Base-by-base conservation (phyloP, 64 coral and sea anemone species). In the Porites australiensis region DNA sequence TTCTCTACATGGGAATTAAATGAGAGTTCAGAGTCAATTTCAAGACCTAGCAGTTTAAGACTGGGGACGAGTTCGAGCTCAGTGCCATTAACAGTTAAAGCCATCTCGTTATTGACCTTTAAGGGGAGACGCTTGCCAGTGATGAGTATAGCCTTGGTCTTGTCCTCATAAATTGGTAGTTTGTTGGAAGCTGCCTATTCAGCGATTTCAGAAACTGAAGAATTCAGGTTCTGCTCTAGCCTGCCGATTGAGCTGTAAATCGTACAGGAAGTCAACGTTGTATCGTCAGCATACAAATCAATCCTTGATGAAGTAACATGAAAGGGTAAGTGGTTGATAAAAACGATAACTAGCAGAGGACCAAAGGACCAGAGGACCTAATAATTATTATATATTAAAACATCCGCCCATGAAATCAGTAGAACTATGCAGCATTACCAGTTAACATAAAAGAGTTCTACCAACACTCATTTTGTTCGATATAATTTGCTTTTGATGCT, bases 151-250 rank as follows among this genome's bases (percentile, higher is more conserved):
- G 83, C 66, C 19, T 86, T 86, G 48, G 83, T 86, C 51, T 86
- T 86, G 47, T 64, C 50, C 20, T 86, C 83, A n/a, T 86, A 71
- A 3, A 86, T 72, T 7, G 83, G 83, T 13, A 71, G 64, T 86
- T 86, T 86, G 22, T 86, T 86, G 4, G 62, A 86, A 53, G 62
- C 50, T 69, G 82, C 82, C 82, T 37, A 69, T 64, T 50, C 64
- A 15, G 44, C 62, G 4, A 86, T 70, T 86, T 86, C 62, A 68
- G 62, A 61, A 86, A 86, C 16, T 50, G 62, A 86, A 8, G 61
- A 70, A 68, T 86, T 86, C 49, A 86, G 44, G 43, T 4, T 70
- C 13, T 68, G 13, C 46, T 86, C 37, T 70, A 86, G 15, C 19
- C n/a, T 50, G 19, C 9, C 53, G 59, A 82, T 82, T 82, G 79